Evolutionary conservation across 2,113 vertebrate species (phyloP).

Genomic region (Heptranchias perlo): DNA sequence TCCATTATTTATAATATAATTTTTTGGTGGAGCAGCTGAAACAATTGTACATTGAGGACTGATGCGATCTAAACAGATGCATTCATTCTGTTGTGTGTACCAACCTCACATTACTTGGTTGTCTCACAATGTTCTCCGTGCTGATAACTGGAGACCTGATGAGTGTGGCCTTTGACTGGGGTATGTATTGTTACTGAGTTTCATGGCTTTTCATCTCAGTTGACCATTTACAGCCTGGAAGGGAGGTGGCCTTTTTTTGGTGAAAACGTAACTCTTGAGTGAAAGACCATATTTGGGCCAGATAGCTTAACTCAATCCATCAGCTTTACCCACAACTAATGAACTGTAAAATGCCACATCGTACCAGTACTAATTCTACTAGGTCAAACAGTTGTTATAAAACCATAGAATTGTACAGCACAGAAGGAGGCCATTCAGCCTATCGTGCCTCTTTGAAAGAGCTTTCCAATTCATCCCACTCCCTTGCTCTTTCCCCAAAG

Average conservation of each 20-base stretch:
- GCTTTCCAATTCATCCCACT: background rate
- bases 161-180: background rate
- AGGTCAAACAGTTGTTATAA: background rate
- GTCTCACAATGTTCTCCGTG: background rate
- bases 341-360: background rate
- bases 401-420: background rate
- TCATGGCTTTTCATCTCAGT: background rate
- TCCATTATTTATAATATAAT: background rate
- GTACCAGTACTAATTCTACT: background rate
- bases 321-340: background rate
- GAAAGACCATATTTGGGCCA: background rate
- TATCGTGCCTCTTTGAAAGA: no score
- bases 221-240: background rate
- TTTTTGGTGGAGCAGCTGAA: background rate
- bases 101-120: background rate
- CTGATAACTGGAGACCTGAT: background rate
- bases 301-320: background rate
- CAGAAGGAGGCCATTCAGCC: background rate
- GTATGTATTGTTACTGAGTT: background rate
- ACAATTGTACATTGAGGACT: background rate
- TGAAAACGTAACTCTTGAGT: background rate
- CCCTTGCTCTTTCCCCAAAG: no score
- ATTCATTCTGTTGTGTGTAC: background rate
- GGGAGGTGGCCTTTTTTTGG: background rate
- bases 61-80: background rate